Conservation (phyloP, 2,888 invertebrate genomes). For the Agrilus cyanescens region DNA sequence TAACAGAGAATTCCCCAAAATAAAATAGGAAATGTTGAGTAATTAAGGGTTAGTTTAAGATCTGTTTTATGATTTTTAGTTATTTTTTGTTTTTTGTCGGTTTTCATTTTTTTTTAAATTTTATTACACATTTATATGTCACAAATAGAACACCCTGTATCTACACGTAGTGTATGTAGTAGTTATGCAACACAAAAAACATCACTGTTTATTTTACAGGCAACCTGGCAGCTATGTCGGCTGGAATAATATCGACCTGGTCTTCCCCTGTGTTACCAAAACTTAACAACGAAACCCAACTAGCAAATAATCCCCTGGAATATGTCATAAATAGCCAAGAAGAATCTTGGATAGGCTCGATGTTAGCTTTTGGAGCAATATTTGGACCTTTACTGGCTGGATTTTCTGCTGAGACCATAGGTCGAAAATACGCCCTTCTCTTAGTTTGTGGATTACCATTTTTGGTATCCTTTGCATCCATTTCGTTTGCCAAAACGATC, state of each 20-base stretch:
- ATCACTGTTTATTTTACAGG: slow-evolving; percentile 29
- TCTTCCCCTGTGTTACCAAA: slow-evolving; percentile 25
- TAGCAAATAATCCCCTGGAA: slow-evolving; percentile 29
- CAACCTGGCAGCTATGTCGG: slow-evolving; percentile 32
- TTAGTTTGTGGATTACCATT: slow-evolving; percentile 41
- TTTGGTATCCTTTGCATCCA: slow-evolving; percentile 50
- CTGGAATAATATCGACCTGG: slow-evolving; percentile 37
- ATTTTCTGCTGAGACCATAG: slow-evolving; percentile 48
- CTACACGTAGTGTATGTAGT: neutral
- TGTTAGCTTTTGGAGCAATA: slow-evolving; percentile 38
- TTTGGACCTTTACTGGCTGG: slow-evolving; percentile 58
- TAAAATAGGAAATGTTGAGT: too few species aligned
- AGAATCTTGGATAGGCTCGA: slow-evolving; percentile 40
- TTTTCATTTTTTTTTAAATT: too few species aligned
- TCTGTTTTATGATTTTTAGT: too few species aligned
- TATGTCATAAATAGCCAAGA: slow-evolving; percentile 26
- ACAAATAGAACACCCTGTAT: too few species aligned
- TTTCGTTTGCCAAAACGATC: slow-evolving; percentile 32
- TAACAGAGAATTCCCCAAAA: too few species aligned
- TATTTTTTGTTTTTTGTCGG: too few species aligned
- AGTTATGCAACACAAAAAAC: neutral
- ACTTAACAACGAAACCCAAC: slow-evolving; percentile 19
- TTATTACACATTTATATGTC: too few species aligned
- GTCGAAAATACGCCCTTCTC: slow-evolving; percentile 55
- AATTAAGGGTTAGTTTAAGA: too few species aligned